Evolutionary conservation across 2,888 invertebrate genomes (phyloP).

Genomic region (Anoplius nigerrimus): DNA sequence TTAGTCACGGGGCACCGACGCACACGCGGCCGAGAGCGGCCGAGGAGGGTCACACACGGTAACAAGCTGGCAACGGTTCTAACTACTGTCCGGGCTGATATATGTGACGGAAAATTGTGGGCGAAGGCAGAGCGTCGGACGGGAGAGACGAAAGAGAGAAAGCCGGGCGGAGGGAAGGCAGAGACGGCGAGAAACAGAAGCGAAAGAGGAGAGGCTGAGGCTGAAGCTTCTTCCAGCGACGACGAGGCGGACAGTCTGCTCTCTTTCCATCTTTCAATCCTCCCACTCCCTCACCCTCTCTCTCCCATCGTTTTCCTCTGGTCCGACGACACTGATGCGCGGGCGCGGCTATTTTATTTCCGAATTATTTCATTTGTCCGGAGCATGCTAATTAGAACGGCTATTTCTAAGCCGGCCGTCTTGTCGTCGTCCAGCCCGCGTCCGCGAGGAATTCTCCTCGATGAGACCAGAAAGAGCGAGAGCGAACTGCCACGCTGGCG

Average conservation of each 20-base stretch:
- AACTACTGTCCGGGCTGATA: slow-evolving; percentile 73
- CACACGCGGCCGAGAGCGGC: slow-evolving; percentile 37
- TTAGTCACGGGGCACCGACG: slow-evolving; percentile 14
- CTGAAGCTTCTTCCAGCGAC: too few relatives aligned
- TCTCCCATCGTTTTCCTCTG: too few relatives aligned
- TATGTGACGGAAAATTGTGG: slow-evolving; percentile 75
- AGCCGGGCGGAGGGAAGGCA: slow-evolving; percentile 15
- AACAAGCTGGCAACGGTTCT: slow-evolving; percentile 74
- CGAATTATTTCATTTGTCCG: slow-evolving; percentile 66
- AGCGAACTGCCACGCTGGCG: slow-evolving; percentile 11
- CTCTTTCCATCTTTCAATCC: not conserved
- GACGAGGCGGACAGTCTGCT: not conserved
- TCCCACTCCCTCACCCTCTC: too few relatives aligned
- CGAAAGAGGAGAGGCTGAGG: not conserved
- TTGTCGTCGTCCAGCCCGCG: slow-evolving; percentile 16
- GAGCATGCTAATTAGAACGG: slow-evolving; percentile 67
- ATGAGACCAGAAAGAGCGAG: not conserved
- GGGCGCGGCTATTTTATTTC: slow-evolving; percentile 54
- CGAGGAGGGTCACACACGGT: slow-evolving; percentile 59
- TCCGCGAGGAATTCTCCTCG: not conserved
- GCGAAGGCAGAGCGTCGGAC: slow-evolving; percentile 55
- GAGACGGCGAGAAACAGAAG: slow-evolving; percentile 7
- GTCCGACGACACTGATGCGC: too few relatives aligned
- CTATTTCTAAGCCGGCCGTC: slow-evolving; percentile 62
- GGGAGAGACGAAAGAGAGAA: slow-evolving; percentile 34